These are phyloP conservation scores for Tetramorium simillimum DNA, from an alignment of 1,140 invertebrate genomes.

Conservation along the genomic window DNA sequence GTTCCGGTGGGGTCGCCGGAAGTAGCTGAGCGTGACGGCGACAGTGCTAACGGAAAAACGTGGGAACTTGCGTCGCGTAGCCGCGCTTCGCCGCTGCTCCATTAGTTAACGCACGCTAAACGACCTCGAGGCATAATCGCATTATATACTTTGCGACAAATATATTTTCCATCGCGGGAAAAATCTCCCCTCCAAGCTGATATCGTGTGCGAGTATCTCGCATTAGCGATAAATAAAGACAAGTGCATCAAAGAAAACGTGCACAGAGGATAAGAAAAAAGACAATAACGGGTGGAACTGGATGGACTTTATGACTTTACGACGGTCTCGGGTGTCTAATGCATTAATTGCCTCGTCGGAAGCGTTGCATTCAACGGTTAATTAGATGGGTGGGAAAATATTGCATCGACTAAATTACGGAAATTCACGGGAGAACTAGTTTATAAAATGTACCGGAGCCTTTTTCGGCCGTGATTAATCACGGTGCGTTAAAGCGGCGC, in stretches of 20 bases:
- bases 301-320: not conserved
- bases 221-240: not conserved
- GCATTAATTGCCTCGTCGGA: slow-evolving; percentile 18
- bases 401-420: slow-evolving; percentile 21
- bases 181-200: not conserved
- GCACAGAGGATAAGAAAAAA: not conserved
- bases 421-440: slow-evolving; percentile 12
- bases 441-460: not conserved
- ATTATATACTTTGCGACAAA: slow-evolving; percentile 48
- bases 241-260: not conserved
- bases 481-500: not conserved
- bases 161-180: not conserved
- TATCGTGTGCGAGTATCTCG: not conserved
- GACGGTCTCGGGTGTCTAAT: not conserved
- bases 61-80: slow-evolving; percentile 78
- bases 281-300: not conserved
- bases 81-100: slow-evolving; percentile 21
- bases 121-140: slow-evolving; percentile 38
- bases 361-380: not conserved
- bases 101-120: slow-evolving; percentile 44
- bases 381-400: slow-evolving; percentile 7
- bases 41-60: slow-evolving; percentile 84
- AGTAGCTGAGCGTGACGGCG: slow-evolving; percentile 81
- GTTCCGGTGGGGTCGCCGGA: slow-evolving; percentile 84
- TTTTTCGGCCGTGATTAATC: slow-evolving; percentile 16